Base-by-base conservation (phyloP, 2,888 invertebrate genomes). In the Agrotis clavis region DNA sequence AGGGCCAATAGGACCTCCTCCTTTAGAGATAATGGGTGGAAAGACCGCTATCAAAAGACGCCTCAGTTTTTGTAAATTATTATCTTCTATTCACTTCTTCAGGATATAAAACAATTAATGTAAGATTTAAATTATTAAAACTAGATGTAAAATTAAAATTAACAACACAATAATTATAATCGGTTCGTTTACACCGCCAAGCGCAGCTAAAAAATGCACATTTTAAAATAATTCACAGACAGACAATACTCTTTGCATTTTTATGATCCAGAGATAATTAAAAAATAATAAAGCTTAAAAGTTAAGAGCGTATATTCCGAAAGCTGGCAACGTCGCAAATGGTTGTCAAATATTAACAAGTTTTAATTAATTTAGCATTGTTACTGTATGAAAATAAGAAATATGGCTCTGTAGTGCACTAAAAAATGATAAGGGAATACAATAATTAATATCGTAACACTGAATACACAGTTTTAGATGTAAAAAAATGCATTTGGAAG, bases 11-110 rank as follows among this genome's bases (percentile, higher is more conserved):
- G 82, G 18, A 61, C 67, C 19, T 91, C 92, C 0, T 74, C 93
- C 0, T 71, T 90, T 5, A 85, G 88, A n/a, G 93, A 94, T 25
- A 88, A 88, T 25, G 89, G 90, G 0, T 93, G 92, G 91, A 93
- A 89, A 65, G 90, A 92, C 25, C 86, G 90, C 1, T 86, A 89
- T 30, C 89, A 91, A 68, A 92, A 92, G 64, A 79, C 89, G 0
- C 90, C 93, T 0, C 94, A 94, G 71, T 94, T 91, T 73, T 86
- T 94, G 81, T 94, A 91, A 90, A 78, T 71, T 2, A 35, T 47
- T 25, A 5, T 18, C 35, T 54, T 53, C 6, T 25, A 45, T 59
- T 18, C 30, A 63, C 11, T 1, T 50, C 50, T 13, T 25, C 50
- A 63, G 14, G 0, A 18, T 57, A n/a, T n/a, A 25, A 45, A 51